These are phyloP conservation scores for Mystacornis crossleyi DNA, from an alignment of 2,113 vertebrate genomes.

Conservation along the genomic window DNA sequence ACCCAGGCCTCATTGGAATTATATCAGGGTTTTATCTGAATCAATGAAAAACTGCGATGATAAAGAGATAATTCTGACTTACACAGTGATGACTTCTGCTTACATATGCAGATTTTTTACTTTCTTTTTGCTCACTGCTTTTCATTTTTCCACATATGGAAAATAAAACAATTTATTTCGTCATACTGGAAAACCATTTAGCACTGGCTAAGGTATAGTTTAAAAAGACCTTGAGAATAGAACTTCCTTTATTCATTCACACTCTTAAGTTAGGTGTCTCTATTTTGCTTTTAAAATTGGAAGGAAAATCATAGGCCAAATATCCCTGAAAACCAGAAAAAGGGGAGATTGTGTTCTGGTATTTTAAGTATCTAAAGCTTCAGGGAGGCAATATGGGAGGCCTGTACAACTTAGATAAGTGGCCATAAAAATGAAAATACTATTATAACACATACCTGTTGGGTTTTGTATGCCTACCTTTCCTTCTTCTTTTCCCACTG, in stretches of 20 bases:
- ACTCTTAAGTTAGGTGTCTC: not conserved
- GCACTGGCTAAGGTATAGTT: not conserved
- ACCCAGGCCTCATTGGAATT: not conserved
- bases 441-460: not conserved
- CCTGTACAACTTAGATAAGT: no score
- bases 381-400: not conserved
- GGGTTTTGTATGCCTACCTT: rapidly evolving
- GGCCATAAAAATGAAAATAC: not conserved
- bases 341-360: not conserved
- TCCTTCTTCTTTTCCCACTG: not conserved
- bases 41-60: not conserved
- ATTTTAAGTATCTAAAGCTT: not conserved
- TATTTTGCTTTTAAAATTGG: not conserved
- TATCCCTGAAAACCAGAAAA: not conserved
- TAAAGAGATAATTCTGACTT: not conserved
- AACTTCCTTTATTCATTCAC: rapidly evolving
- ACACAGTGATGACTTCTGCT: not conserved
- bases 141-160: not conserved
- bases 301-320: not conserved
- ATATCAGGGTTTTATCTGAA: not conserved
- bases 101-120: not conserved
- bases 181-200: not conserved
- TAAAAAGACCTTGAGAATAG: not conserved
- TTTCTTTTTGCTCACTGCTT: not conserved
- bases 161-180: not conserved